phyloP scores from a whole-genome alignment of 2,113 vertebrate genomes.

The Tringa solitaria region DNA sequence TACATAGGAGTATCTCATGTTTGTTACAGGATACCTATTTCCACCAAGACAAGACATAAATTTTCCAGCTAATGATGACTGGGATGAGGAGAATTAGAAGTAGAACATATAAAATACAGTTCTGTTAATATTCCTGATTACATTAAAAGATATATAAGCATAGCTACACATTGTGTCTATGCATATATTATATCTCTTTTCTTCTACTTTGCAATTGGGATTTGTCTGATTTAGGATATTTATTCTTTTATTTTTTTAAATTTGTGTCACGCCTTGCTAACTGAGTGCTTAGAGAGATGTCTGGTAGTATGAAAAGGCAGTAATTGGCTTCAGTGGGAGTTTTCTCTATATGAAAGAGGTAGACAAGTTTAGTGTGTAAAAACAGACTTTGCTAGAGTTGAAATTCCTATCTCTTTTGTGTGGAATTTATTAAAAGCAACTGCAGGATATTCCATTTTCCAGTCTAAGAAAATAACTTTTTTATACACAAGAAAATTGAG shows the following conservation, averaged over 20 bases:
- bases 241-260: neutral
- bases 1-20: neutral
- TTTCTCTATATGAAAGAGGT: neutral
- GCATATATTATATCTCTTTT: neutral
- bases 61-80: neutral
- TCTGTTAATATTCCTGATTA: neutral
- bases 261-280: neutral
- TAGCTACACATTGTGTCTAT: neutral
- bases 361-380: neutral
- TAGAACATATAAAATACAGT: neutral
- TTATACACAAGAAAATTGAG: neutral
- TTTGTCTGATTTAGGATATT: neutral
- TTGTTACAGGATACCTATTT: neutral
- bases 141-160: neutral
- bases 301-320: neutral
- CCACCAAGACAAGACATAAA: neutral
- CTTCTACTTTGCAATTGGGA: neutral
- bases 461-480: neutral
- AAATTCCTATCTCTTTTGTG: neutral
- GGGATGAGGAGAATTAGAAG: neutral
- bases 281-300: neutral
- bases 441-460: neutral
- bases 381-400: neutral
- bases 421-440: neutral
- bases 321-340: conserved; percentile 7